phyloP scores from a whole-genome alignment of 1,140 invertebrate species.

The Akabosia matsudoensis region DNA sequence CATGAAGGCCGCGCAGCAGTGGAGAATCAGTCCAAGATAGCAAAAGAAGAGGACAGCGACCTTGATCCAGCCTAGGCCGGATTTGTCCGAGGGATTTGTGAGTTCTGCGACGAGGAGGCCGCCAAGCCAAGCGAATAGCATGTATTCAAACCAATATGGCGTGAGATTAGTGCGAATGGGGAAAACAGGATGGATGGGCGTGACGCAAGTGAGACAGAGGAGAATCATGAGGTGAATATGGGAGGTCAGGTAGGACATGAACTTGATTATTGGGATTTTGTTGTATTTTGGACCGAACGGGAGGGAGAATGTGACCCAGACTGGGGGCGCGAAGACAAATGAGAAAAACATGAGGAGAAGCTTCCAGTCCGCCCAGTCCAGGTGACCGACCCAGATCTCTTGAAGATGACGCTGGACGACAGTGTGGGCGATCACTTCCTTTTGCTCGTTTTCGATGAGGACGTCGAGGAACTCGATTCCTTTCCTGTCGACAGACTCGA shows the following conservation, averaged over 20 bases:
- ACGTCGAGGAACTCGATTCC: slow-evolving; percentile 94
- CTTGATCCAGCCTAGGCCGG: slow-evolving; percentile 88
- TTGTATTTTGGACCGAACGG: slow-evolving; percentile 64
- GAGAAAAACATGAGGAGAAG: slow-evolving; percentile 84
- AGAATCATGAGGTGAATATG: slow-evolving; percentile 95
- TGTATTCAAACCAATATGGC: slow-evolving; percentile 91
- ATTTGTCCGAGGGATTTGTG: slow-evolving; percentile 93
- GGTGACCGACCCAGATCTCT: slow-evolving; percentile 93
- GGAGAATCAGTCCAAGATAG: slow-evolving; percentile 84
- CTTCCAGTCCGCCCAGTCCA: slow-evolving; percentile 91
- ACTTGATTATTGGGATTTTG: slow-evolving; percentile 73
- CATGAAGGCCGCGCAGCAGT: slow-evolving; percentile 71
- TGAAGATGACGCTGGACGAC: slow-evolving; percentile 85
- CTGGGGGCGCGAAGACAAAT: slow-evolving; percentile 87
- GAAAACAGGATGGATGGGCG: slow-evolving; percentile 77
- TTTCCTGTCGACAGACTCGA: slow-evolving; percentile 73
- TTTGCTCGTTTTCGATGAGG: slow-evolving; percentile 61
- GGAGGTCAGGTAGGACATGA: slow-evolving; percentile 96
- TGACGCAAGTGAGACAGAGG: slow-evolving; percentile 80
- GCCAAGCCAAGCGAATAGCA: slow-evolving; percentile 90
- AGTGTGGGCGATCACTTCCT: background rate
- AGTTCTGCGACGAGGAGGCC: slow-evolving; percentile 92
- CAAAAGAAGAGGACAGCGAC: slow-evolving; percentile 86
- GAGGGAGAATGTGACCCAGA: slow-evolving; percentile 94
- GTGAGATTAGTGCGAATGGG: slow-evolving; percentile 45